Percentiles rank a stretch among this genome's conserved stretches.
phyloP scores from a whole-genome alignment of 2,797 vertebrate genomes.

The Etheostoma nigrum region DNA sequence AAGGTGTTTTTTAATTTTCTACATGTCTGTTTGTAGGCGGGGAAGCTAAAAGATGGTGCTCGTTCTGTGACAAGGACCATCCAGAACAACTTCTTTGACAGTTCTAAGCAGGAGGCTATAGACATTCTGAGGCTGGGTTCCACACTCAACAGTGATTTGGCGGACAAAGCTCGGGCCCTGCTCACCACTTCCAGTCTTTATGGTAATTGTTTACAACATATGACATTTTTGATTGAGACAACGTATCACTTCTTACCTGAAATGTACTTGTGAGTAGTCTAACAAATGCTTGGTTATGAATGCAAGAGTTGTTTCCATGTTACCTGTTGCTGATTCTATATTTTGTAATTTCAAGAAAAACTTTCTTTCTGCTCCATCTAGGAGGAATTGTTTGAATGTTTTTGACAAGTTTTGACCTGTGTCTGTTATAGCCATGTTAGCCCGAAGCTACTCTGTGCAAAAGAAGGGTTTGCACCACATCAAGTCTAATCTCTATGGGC shows the following conservation, averaged over 20 bases:
- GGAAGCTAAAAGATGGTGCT: slow-evolving; percentile 99
- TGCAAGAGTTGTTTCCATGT: not conserved
- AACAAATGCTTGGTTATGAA: not conserved
- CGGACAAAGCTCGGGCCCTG: slow-evolving; percentile 97
- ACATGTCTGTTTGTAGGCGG: slow-evolving; percentile 82
- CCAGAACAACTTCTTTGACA: slow-evolving; percentile 99
- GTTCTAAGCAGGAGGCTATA: slow-evolving; percentile 98
- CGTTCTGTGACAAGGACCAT: slow-evolving; percentile 98
- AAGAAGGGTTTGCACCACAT: slow-evolving; percentile 22
- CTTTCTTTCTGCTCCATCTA: not conserved
- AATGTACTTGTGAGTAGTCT: not conserved
- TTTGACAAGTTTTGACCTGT: slow-evolving; percentile 13
- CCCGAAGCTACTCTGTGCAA: slow-evolving; percentile 17
- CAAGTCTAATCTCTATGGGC: slow-evolving; percentile 62
- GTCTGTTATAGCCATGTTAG: slow-evolving; percentile 10
- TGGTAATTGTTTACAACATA: slow-evolving; percentile 83
- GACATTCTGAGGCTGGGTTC: slow-evolving; percentile 97
- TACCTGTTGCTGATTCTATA: not conserved
- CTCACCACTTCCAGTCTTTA: slow-evolving; percentile 98
- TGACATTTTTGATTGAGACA: not conserved
- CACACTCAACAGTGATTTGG: slow-evolving; percentile 97
- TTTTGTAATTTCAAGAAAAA: slow-evolving; percentile 1
- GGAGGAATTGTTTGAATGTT: slow-evolving; percentile 1
- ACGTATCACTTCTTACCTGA: not conserved
- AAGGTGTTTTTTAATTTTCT: not conserved